Percentiles rank a stretch among this genome's conserved stretches.
Evolutionary conservation across 2,113 vertebrate genomes (phyloP).

Genomic region (Apeltes quadracus): DNA sequence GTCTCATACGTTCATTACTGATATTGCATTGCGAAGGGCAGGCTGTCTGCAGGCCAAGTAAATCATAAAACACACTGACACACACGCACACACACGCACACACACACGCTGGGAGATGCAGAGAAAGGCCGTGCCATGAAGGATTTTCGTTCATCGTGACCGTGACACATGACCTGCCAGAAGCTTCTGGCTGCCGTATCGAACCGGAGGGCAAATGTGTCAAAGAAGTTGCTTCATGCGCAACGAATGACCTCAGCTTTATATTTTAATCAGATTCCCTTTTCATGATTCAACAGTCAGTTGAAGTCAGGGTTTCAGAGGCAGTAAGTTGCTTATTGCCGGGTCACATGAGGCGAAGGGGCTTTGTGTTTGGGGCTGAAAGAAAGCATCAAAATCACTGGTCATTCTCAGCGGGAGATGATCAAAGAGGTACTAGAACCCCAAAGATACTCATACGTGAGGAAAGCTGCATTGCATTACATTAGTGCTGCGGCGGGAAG

Average conservation of each 20-base stretch:
- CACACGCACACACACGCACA: conserved; percentile 14
- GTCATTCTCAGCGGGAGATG: conserved; percentile 4
- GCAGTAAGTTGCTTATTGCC: not conserved
- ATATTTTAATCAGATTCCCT: not conserved
- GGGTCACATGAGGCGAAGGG: not conserved
- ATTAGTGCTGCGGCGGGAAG: not conserved
- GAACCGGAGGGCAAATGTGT: conserved; percentile 25
- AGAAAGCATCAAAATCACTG: not conserved
- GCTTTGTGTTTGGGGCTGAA: not conserved
- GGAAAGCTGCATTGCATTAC: not conserved
- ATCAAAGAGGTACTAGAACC: not conserved
- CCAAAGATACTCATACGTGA: not conserved
- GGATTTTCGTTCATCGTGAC: conserved; percentile 34
- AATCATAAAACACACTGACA: conserved; percentile 35
- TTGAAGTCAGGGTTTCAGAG: not conserved
- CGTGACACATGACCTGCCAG: conserved; percentile 48
- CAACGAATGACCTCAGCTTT: conserved; percentile 13
- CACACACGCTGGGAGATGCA: not conserved
- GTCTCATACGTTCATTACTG: conserved; percentile 66
- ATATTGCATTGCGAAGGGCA: conserved; percentile 58
- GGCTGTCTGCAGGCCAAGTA: conserved; percentile 28
- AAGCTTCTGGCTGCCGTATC: conserved; percentile 21
- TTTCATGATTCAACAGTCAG: not conserved
- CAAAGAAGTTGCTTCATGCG: conserved; percentile 30
- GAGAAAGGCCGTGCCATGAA: not conserved